Evolutionary conservation across 2,888 invertebrate genomes (phyloP).

Genomic region (Aphodius sticticus): DNA sequence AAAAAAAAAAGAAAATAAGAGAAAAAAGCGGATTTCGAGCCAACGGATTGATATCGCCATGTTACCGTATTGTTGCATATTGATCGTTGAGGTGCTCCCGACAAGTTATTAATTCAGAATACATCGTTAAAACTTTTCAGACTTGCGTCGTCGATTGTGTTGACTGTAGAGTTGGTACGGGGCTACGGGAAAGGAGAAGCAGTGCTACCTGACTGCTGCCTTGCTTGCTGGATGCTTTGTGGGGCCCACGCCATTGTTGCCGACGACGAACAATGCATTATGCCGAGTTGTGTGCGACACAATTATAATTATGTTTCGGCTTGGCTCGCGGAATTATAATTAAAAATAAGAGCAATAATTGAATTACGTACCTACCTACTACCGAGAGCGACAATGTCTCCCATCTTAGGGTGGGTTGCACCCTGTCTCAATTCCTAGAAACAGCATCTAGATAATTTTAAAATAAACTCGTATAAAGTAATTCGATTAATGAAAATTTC

Average conservation of each 20-base stretch:
- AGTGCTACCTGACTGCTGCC: slow-evolving; percentile 57
- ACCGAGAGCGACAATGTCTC: slow-evolving; percentile 12
- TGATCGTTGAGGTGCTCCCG: slow-evolving; percentile 56
- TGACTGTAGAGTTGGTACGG: slow-evolving; percentile 36
- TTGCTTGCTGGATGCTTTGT: slow-evolving; percentile 47
- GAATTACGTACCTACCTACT: slow-evolving; percentile 34
- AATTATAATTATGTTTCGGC: slow-evolving; percentile 59
- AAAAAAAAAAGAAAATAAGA: not conserved
- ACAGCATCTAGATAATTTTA: too few species aligned
- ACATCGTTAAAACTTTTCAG: slow-evolving; percentile 63
- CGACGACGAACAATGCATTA: slow-evolving; percentile 56
- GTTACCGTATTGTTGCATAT: slow-evolving; percentile 47
- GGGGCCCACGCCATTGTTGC: slow-evolving; percentile 52
- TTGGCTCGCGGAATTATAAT: slow-evolving; percentile 58
- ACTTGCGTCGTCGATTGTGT: slow-evolving; percentile 57
- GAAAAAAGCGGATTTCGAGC: slow-evolving; percentile 17
- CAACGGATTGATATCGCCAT: slow-evolving; percentile 35
- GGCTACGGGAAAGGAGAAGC: slow-evolving; percentile 43
- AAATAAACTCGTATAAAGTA: too few species aligned
- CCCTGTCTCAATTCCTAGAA: too few species aligned
- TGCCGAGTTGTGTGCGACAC: slow-evolving; percentile 58
- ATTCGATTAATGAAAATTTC: too few species aligned
- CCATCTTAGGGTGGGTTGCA: not conserved
- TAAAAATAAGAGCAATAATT: slow-evolving; percentile 53
- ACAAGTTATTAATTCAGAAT: slow-evolving; percentile 61